Evolutionary conservation across 2,888 invertebrate species (phyloP).

Genomic region (Eucera pruinosa): DNA sequence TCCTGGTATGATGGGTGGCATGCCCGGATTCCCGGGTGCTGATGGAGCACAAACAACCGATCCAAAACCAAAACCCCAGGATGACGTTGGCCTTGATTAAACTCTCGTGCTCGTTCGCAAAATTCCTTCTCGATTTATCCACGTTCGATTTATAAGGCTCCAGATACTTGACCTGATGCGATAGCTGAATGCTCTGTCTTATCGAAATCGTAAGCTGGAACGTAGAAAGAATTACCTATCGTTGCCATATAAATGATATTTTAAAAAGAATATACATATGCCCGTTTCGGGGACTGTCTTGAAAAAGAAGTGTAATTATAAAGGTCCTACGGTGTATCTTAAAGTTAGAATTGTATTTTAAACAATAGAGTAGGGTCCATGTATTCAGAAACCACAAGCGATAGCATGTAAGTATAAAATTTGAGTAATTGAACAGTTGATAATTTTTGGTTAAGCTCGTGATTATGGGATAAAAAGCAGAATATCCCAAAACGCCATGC

Average conservation of each 20-base stretch:
- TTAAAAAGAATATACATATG: slow-evolving; percentile 26
- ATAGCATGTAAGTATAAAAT: too few relatives aligned
- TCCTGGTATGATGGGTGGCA: slow-evolving; percentile 69
- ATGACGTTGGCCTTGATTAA: slow-evolving; percentile 89
- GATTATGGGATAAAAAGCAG: too few relatives aligned
- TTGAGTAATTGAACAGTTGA: too few relatives aligned
- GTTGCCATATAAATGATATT: slow-evolving; percentile 16
- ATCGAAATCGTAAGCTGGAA: slow-evolving; percentile 6
- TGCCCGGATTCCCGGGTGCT: slow-evolving; percentile 74
- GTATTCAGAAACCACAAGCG: too few relatives aligned
- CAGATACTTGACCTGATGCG: neutral
- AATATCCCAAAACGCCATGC: too few relatives aligned
- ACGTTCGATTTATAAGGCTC: neutral
- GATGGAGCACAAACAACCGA: slow-evolving; percentile 70
- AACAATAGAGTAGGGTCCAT: too few relatives aligned
- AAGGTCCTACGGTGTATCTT: slow-evolving; percentile 1
- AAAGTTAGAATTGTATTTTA: slow-evolving; percentile 20
- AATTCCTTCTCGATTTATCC: slow-evolving; percentile 23
- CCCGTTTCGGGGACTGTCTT: neutral
- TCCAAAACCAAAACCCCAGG: slow-evolving; percentile 84
- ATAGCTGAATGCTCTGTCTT: neutral
- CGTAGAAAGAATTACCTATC: slow-evolving; percentile 6
- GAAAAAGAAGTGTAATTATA: neutral
- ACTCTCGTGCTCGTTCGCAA: neutral
- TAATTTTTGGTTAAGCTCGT: too few relatives aligned